Percentiles rank a stretch among this genome's conserved stretches.
These are phyloP conservation scores for Temnothorax rugatulus DNA, from an alignment of 2,888 invertebrate genomes.

Conservation along the genomic window DNA sequence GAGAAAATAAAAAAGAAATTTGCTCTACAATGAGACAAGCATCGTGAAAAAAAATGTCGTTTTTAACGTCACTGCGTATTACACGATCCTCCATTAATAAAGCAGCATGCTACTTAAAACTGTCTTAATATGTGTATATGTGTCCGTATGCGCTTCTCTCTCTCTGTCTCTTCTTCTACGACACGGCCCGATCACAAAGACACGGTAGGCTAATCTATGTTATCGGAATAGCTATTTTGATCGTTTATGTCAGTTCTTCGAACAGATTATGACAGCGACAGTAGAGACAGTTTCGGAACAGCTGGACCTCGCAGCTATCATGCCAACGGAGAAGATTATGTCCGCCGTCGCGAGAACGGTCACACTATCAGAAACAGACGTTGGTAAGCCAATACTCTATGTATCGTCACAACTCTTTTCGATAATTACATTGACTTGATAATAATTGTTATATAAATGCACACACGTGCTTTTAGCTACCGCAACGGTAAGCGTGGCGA, in stretches of 20 bases:
- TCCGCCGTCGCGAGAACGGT: conserved; percentile 95
- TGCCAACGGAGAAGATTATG: conserved; percentile 92
- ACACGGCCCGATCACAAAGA: conserved; percentile 74
- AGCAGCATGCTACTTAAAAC: conserved; percentile 75
- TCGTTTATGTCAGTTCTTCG: conserved; percentile 86
- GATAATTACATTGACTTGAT: conserved; percentile 5
- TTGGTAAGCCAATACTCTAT: conserved; percentile 88
- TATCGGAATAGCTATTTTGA: conserved; percentile 81
- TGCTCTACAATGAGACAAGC: neutral
- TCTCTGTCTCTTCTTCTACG: conserved; percentile 75
- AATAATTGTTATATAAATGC: neutral
- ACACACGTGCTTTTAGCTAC: conserved; percentile 86
- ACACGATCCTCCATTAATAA: conserved; percentile 61
- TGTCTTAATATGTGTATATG: conserved; percentile 63
- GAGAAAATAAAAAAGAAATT: neutral
- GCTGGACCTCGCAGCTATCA: conserved; percentile 94
- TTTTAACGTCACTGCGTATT: conserved; percentile 58
- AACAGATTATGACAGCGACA: conserved; percentile 97
- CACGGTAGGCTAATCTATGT: conserved; percentile 83
- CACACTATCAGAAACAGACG: conserved; percentile 95
- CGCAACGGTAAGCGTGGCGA: conserved; percentile 91
- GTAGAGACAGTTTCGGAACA: conserved; percentile 97
- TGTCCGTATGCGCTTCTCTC: conserved; percentile 65
- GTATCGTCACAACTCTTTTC: neutral
- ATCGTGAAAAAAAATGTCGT: conserved; percentile 39